A percentile compares a stretch with the other conserved stretches of the same genome.
Evolutionary conservation across 2,888 invertebrate genomes (phyloP).

Genomic region (Cephus spinipes): DNA sequence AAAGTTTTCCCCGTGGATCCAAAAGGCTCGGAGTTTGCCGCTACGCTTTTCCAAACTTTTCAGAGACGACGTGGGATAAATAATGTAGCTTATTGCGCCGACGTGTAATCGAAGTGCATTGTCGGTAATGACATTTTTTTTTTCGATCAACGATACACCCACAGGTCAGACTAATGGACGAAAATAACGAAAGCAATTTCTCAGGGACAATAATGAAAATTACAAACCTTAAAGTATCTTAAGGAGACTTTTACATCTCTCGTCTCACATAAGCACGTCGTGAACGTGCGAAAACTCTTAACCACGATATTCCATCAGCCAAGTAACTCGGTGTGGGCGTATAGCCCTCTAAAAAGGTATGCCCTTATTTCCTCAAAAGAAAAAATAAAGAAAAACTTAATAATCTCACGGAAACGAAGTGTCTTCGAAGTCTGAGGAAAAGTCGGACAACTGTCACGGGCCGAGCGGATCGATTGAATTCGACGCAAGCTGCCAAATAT

Average conservation of each 20-base stretch:
- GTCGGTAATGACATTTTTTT: neutral
- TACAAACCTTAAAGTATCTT: neutral
- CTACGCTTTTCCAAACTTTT: conserved; percentile 15
- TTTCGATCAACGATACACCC: neutral
- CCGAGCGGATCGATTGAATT: neutral
- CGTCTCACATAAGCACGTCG: neutral
- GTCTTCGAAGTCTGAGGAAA: neutral
- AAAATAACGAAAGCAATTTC: neutral
- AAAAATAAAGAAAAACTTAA: neutral
- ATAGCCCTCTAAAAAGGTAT: neutral
- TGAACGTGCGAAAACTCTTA: conserved; percentile 10
- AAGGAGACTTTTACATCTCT: neutral
- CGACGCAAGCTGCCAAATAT: neutral
- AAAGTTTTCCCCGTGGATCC: neutral
- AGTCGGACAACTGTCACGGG: no score
- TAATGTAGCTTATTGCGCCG: conserved; percentile 47
- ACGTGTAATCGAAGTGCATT: conserved; percentile 39
- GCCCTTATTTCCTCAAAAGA: neutral
- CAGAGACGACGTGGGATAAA: conserved; percentile 39
- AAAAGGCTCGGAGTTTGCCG: neutral
- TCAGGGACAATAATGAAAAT: neutral
- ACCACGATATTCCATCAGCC: conserved; percentile 26
- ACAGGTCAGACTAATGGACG: neutral
- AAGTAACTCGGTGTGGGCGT: neutral
- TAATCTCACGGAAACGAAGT: neutral